Evolutionary conservation across 1,140 invertebrate species (phyloP).

Genomic region (Drosophila rhopaloa): DNA sequence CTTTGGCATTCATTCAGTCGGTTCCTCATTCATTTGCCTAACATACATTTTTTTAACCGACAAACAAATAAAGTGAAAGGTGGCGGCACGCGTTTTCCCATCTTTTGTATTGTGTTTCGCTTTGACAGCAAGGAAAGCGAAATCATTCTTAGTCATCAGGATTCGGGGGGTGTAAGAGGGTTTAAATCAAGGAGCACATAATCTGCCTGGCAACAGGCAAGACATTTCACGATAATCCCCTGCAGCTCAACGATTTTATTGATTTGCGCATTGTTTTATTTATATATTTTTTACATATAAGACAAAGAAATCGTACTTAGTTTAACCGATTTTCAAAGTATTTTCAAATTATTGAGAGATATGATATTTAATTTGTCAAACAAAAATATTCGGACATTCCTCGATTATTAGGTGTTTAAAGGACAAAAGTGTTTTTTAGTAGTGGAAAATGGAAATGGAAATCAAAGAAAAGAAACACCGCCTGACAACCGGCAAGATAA

Average conservation of each 20-base stretch:
- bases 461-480: no score
- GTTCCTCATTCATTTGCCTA: conserved; percentile 63
- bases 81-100: conserved; percentile 65
- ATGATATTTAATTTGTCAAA: no score
- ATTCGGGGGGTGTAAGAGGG: neutral
- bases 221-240: neutral
- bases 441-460: neutral
- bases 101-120: conserved; percentile 33
- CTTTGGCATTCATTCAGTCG: conserved; percentile 50
- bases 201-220: conserved; percentile 10
- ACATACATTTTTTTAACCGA: conserved; percentile 22
- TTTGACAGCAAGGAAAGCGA: conserved; percentile 27
- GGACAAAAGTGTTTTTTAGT: neutral
- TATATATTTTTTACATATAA: no score
- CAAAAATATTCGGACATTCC: no score
- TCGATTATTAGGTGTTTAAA: no score
- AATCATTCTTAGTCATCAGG: conserved; percentile 41
- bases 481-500: conserved; percentile 1
- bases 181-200: neutral
- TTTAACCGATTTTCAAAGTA: neutral
- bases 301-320: no score
- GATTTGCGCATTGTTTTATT: no score
- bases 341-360: no score
- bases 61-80: conserved; percentile 74
- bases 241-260: no score